Conservation (phyloP, 2,113 vertebrate species). For the Tichodroma muraria region DNA sequence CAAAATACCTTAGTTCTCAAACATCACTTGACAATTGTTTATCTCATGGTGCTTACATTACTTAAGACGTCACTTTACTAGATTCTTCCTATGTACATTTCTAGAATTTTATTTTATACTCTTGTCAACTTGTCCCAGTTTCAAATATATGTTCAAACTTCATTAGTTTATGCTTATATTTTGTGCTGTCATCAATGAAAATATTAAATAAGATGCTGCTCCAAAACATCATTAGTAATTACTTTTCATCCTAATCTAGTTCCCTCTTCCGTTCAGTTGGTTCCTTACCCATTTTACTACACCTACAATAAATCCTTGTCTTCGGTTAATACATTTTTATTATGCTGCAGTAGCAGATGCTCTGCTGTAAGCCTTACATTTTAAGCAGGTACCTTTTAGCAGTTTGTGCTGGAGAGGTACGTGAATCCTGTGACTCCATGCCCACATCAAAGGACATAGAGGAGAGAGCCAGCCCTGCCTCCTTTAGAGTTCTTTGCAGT, state of each 20-base stretch:
- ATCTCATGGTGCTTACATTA: not conserved
- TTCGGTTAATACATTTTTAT: not conserved
- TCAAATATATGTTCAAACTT: not conserved
- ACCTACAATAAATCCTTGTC: not conserved
- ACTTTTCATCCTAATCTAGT: not conserved
- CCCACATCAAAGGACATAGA: fast-evolving
- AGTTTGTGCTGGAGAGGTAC: not conserved
- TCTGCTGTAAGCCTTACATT: not conserved
- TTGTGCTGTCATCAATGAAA: not conserved
- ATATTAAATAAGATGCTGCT: not conserved
- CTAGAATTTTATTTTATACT: not conserved
- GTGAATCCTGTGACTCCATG: not conserved
- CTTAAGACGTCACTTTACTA: not conserved
- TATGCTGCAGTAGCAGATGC: not conserved
- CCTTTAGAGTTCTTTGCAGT: not conserved
- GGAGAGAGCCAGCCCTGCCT: not conserved
- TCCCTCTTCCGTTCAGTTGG: not conserved
- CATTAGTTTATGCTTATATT: not conserved
- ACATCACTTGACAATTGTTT: not conserved
- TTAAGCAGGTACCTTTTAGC: not conserved
- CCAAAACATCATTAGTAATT: not conserved
- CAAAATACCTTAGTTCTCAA: not conserved
- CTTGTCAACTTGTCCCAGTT: not conserved
- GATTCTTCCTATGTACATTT: not conserved
- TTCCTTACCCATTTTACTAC: not conserved